A percentile compares a stretch with the other conserved stretches of the same genome.
These are phyloP conservation scores for Anarsia innoxiella DNA, from an alignment of 2,888 invertebrate species.

Conservation along the genomic window DNA sequence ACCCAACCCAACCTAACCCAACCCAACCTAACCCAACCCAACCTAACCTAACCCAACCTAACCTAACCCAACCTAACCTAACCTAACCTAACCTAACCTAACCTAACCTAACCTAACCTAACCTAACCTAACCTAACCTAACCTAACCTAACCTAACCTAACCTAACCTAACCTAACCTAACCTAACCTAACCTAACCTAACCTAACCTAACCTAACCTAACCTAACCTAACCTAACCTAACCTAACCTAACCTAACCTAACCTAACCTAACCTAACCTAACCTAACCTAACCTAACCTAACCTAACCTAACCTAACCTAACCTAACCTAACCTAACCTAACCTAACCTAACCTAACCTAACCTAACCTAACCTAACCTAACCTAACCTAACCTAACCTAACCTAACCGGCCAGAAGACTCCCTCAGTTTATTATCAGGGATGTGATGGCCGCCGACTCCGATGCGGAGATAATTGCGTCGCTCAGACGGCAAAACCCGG, in stretches of 20 bases:
- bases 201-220: conserved; percentile 18
- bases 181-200: conserved; percentile 16
- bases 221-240: conserved; percentile 18
- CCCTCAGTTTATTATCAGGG: neutral
- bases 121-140: no score
- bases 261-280: conserved; percentile 11
- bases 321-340: conserved; percentile 11
- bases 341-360: conserved; percentile 12
- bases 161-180: no score
- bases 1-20: no score
- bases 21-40: no score
- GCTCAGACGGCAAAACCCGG: neutral
- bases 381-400: conserved; percentile 9
- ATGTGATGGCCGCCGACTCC: neutral
- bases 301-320: conserved; percentile 10
- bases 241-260: conserved; percentile 16
- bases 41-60: no score
- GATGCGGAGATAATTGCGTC: neutral
- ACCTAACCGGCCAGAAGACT: conserved; percentile 7
- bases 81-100: no score
- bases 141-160: no score
- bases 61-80: no score
- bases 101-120: no score
- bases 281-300: conserved; percentile 11
- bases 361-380: conserved; percentile 12